A percentile compares a stretch with the other conserved stretches of the same genome.
Evolutionary conservation across 2,113 vertebrate genomes (phyloP).

Genomic region (Thymallus thymallus): DNA sequence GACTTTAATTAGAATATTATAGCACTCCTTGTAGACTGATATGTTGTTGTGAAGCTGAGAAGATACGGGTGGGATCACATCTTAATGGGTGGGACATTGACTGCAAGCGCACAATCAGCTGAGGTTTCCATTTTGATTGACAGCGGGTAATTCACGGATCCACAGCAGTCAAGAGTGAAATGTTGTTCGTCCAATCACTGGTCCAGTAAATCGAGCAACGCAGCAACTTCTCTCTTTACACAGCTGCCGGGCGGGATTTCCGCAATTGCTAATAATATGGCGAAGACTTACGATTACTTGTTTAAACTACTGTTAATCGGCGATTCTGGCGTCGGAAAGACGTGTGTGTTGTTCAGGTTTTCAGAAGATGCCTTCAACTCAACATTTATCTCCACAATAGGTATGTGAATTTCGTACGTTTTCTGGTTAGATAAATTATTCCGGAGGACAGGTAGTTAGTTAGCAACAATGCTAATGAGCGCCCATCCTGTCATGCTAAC

Average conservation of each 20-base stretch:
- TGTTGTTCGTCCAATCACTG: constrained; percentile 35
- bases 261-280: constrained; percentile 79
- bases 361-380: constrained; percentile 98
- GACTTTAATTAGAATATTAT: too few relatives aligned
- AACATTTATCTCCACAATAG: constrained; percentile 98
- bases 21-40: too few relatives aligned
- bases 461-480: not conserved
- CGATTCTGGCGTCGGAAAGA: constrained; percentile 96
- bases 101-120: not conserved
- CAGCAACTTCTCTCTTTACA: not conserved
- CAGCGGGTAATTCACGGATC: constrained; percentile 43
- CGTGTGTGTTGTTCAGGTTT: constrained; percentile 94
- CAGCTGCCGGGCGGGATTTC: constrained; percentile 72
- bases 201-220: not conserved
- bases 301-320: constrained; percentile 98
- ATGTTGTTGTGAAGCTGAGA: too few relatives aligned
- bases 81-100: not conserved
- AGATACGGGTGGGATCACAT: too few relatives aligned
- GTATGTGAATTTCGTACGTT: constrained; percentile 61
- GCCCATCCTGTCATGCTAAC: constrained; percentile 52
- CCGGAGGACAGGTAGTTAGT: constrained; percentile 17
- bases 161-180: constrained; percentile 55
- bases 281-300: constrained; percentile 98
- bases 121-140: not conserved
- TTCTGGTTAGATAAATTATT: not conserved